Percentiles rank a stretch among this genome's conserved stretches.
Conservation (phyloP, 2,888 invertebrate genomes). For the Nephrocerus scutellatus region DNA sequence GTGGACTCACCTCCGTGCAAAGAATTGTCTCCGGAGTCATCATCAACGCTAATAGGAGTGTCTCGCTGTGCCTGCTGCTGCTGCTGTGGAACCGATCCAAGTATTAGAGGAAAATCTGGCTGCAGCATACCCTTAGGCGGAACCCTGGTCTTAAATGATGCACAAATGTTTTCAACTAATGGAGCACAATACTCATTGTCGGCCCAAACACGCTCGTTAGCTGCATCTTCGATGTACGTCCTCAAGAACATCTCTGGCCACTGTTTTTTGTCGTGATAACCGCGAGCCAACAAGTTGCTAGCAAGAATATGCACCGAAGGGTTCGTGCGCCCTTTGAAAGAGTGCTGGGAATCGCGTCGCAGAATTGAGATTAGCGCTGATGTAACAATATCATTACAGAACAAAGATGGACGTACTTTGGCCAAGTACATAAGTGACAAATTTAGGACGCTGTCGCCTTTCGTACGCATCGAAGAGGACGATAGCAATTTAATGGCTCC, state of each 20-base stretch:
- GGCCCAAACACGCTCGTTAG: slow-evolving; percentile 90
- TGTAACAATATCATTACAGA: slow-evolving; percentile 66
- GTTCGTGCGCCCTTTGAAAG: slow-evolving; percentile 73
- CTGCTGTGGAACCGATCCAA: slow-evolving; percentile 18
- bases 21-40: slow-evolving; percentile 50
- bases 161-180: slow-evolving; percentile 84
- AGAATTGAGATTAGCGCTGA: slow-evolving; percentile 75
- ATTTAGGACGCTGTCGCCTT: slow-evolving; percentile 67
- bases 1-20: slow-evolving; percentile 45
- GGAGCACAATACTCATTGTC: slow-evolving; percentile 85
- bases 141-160: slow-evolving; percentile 40
- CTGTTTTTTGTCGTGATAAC: slow-evolving; percentile 70
- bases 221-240: slow-evolving; percentile 89
- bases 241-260: slow-evolving; percentile 93
- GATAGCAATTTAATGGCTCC: slow-evolving; percentile 73
- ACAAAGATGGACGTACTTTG: slow-evolving; percentile 70
- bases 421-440: slow-evolving; percentile 73
- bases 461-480: slow-evolving; percentile 71
- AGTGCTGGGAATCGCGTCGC: slow-evolving; percentile 62
- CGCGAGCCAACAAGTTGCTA: slow-evolving; percentile 75
- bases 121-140: slow-evolving; percentile 36
- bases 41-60: slow-evolving; percentile 42
- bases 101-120: slow-evolving; percentile 19
- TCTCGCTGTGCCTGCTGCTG: too few relatives aligned
- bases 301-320: slow-evolving; percentile 73